Evolutionary conservation across 1,140 invertebrate species (phyloP).

Genomic region (Hirudo medicinalis): DNA sequence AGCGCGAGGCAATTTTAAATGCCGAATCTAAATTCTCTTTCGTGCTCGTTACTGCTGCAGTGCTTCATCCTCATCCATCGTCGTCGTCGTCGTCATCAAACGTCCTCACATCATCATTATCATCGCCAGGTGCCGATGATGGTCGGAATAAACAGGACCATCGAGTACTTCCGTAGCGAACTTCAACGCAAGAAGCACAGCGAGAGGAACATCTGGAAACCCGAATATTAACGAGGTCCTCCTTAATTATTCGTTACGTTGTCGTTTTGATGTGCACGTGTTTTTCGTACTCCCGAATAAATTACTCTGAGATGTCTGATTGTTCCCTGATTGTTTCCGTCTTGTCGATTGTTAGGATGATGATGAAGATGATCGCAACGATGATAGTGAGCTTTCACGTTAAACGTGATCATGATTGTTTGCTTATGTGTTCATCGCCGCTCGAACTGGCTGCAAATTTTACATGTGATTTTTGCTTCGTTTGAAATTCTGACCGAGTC

Average conservation of each 20-base stretch:
- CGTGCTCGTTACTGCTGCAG: too few relatives aligned
- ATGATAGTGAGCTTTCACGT: neutral
- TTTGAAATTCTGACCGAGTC: too few relatives aligned
- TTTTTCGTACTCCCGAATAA: neutral
- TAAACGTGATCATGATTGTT: neutral
- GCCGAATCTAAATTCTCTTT: too few relatives aligned
- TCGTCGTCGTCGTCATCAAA: too few relatives aligned
- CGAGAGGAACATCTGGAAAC: slow-evolving; percentile 23
- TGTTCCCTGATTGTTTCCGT: neutral
- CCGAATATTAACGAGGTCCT: slow-evolving; percentile 15
- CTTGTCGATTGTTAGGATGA: neutral
- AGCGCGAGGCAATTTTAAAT: too few relatives aligned
- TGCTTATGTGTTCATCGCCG: too few relatives aligned
- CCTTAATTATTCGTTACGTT: neutral
- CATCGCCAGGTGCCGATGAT: slow-evolving; percentile 56
- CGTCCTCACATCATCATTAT: slow-evolving; percentile 11
- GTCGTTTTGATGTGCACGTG: neutral
- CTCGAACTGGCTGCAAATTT: too few relatives aligned
- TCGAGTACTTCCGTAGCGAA: slow-evolving; percentile 79
- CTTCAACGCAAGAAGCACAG: slow-evolving; percentile 37
- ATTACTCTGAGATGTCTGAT: neutral
- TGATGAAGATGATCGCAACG: neutral
- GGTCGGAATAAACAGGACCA: slow-evolving; percentile 70
- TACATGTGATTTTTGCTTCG: too few relatives aligned
- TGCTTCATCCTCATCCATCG: too few relatives aligned